Evolutionary conservation across 2,113 vertebrate genomes (phyloP).

Genomic region (Eira barbara): DNA sequence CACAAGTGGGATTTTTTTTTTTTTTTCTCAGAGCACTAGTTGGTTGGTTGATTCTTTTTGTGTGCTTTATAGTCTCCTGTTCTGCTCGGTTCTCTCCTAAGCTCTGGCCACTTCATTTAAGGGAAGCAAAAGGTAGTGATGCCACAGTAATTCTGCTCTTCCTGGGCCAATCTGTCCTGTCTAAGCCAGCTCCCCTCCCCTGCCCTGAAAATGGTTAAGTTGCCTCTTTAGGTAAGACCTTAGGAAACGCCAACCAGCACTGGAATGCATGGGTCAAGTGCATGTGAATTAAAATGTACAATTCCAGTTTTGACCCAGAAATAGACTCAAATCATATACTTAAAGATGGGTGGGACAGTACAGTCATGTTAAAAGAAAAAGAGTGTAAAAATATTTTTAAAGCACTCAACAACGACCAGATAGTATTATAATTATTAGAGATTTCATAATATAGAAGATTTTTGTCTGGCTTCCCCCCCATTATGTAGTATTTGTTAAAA

Average conservation of each 20-base stretch:
- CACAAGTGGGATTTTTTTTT: no score
- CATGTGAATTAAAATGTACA: neutral
- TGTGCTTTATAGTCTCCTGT: neutral
- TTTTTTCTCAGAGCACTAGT: neutral
- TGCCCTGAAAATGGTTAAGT: neutral
- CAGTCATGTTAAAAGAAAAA: neutral
- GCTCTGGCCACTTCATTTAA: neutral
- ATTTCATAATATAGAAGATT: neutral
- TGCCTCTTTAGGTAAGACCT: neutral
- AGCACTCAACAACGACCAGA: neutral
- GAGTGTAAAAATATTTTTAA: neutral
- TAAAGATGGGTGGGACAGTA: neutral
- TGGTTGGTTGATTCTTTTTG: neutral
- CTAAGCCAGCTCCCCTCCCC: neutral
- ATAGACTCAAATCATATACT: neutral
- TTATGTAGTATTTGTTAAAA: neutral
- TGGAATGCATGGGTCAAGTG: neutral
- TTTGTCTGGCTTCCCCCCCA: neutral
- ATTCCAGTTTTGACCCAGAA: neutral
- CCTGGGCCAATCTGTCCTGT: neutral
- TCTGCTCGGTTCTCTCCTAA: neutral
- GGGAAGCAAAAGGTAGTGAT: neutral
- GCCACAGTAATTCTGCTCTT: neutral
- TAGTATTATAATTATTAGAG: neutral
- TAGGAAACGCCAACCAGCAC: neutral